Conservation (phyloP, 1,140 invertebrate genomes). For the Drosophila grimshawi region DNA sequence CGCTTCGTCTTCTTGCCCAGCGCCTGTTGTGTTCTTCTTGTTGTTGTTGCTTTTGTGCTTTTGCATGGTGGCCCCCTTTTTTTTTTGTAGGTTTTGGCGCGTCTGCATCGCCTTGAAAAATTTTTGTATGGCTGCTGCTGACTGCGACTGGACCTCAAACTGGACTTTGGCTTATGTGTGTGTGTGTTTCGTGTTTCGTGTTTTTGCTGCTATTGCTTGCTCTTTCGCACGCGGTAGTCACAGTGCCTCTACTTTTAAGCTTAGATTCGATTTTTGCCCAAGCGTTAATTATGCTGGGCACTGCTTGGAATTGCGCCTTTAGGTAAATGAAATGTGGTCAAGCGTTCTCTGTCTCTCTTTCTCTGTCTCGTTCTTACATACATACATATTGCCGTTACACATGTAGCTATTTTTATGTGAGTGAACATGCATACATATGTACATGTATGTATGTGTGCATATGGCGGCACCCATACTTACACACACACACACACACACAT, state of each 20-base stretch:
- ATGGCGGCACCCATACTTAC: background rate
- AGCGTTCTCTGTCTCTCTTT: background rate
- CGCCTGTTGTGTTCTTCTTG: conserved; percentile 50
- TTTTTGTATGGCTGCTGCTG: conserved; percentile 64
- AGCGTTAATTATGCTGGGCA: conserved; percentile 73
- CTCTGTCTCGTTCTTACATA: conserved; percentile 11
- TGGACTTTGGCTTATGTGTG: conserved; percentile 47
- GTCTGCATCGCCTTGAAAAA: conserved; percentile 77
- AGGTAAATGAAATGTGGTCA: conserved; percentile 57
- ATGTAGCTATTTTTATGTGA: conserved; percentile 14
- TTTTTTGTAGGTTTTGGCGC: conserved; percentile 73
- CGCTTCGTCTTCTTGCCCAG: conserved; percentile 51
- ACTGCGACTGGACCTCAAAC: conserved; percentile 65
- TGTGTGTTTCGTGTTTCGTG: background rate
- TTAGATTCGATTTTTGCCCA: conserved; percentile 79
- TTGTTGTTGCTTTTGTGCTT: conserved; percentile 34
- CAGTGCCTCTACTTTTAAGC: conserved; percentile 56
- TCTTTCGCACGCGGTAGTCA: conserved; percentile 25
- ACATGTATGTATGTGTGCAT: conserved; percentile 12
- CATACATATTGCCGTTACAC: conserved; percentile 37
- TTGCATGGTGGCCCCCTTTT: conserved; percentile 62
- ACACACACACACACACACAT: background rate
- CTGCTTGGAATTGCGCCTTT: conserved; percentile 61
- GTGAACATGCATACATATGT: background rate
- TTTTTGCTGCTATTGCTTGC: conserved; percentile 19